Conservation (phyloP, 2,113 vertebrate genomes). For the Callopanchax toddi region DNA sequence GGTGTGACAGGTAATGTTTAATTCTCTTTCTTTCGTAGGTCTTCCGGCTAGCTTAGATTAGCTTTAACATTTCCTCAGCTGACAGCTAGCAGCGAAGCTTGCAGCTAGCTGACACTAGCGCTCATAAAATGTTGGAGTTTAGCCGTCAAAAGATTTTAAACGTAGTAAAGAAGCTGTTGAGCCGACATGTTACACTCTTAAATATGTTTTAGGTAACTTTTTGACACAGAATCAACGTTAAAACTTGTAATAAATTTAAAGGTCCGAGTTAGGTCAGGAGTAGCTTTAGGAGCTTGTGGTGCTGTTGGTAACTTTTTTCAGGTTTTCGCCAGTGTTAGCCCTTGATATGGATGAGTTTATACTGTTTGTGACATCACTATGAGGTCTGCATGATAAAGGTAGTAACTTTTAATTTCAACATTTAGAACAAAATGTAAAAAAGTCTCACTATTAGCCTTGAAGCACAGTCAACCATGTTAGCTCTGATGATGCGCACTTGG, state of each 20-base stretch:
- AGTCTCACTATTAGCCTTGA: no score
- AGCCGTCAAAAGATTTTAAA: not conserved
- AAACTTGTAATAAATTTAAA: not conserved
- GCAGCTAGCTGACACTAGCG: slow-evolving; percentile 31
- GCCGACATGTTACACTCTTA: not conserved
- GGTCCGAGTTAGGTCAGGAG: not conserved
- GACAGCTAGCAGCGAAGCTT: slow-evolving; percentile 37
- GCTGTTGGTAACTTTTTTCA: no score
- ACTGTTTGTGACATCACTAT: no score
- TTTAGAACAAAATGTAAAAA: no score
- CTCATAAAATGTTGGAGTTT: not conserved
- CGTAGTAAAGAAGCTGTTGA: no score
- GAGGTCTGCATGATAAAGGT: no score
- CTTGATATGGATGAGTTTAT: no score
- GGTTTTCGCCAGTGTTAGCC: no score
- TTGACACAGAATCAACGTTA: not conserved
- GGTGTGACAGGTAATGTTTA: slow-evolving; percentile 46
- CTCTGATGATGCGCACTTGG: no score
- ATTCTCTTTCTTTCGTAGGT: slow-evolving; percentile 14
- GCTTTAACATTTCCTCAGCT: slow-evolving; percentile 16
- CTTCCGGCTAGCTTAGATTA: slow-evolving; percentile 20
- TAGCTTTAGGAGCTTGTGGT: no score
- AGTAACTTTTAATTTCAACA: no score
- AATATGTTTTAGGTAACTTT: not conserved
- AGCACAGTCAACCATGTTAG: no score